Percentiles rank a stretch among this genome's conserved stretches.
phyloP scores from a whole-genome alignment of 2,797 vertebrate species.

The Dipus sagitta region DNA sequence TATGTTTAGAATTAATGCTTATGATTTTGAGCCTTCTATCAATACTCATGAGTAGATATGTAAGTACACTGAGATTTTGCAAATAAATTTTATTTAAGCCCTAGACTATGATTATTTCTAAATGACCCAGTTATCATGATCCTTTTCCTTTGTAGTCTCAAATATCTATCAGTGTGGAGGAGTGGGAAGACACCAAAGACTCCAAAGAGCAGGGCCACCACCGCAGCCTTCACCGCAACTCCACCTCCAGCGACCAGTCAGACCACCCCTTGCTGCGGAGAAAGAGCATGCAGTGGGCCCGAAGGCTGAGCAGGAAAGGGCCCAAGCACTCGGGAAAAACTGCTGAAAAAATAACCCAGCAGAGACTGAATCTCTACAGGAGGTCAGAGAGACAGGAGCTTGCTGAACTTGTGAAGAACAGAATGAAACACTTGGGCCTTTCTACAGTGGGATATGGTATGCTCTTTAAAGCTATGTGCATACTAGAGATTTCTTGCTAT shows the following conservation, averaged over 20 bases:
- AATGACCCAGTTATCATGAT: slow-evolving; percentile 33
- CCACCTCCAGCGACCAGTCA: slow-evolving; percentile 87
- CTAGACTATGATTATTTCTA: not conserved
- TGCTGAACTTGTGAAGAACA: slow-evolving; percentile 91
- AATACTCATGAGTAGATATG: not conserved
- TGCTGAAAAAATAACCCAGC: slow-evolving; percentile 89
- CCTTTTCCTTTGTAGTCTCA: slow-evolving; percentile 87
- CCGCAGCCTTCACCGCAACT: slow-evolving; percentile 87
- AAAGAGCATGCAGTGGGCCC: slow-evolving; percentile 92
- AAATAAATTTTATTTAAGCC: not conserved
- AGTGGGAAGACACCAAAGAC: slow-evolving; percentile 91
- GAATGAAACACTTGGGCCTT: slow-evolving; percentile 92
- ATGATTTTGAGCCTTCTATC: slow-evolving; percentile 21
- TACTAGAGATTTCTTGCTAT: slow-evolving; percentile 42
- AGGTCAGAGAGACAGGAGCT: slow-evolving; percentile 92
- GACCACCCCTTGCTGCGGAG: slow-evolving; percentile 88
- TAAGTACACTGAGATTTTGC: not conserved
- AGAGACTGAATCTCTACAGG: slow-evolving; percentile 88
- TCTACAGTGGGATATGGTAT: slow-evolving; percentile 90
- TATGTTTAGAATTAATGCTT: not conserved
- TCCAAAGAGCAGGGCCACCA: slow-evolving; percentile 86
- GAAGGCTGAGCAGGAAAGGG: slow-evolving; percentile 89
- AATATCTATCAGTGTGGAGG: slow-evolving; percentile 90
- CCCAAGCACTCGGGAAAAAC: slow-evolving; percentile 87
- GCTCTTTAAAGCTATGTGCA: slow-evolving; percentile 46